phyloP scores from a whole-genome alignment of 2,888 invertebrate genomes.

The Galerucella calmariensis region DNA sequence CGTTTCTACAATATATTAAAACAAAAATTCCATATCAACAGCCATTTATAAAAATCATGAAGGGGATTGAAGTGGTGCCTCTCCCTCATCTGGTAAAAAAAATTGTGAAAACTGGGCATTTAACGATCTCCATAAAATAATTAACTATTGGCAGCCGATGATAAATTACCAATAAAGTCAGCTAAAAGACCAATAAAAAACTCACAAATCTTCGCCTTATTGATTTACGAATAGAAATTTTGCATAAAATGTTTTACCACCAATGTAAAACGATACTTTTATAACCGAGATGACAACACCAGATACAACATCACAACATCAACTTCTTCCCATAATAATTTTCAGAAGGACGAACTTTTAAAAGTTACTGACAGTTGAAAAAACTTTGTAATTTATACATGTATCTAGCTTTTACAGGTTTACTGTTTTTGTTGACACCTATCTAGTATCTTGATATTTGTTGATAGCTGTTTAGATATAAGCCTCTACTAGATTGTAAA shows the following conservation, averaged over 20 bases:
- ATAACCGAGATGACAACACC: conserved; percentile 33
- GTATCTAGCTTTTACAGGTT: conserved; percentile 30
- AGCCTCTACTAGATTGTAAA: neutral
- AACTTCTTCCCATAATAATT: conserved; percentile 35
- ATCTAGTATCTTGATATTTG: conserved; percentile 27
- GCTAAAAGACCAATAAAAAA: neutral
- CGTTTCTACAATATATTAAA: too few relatives aligned
- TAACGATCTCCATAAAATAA: neutral
- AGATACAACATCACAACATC: conserved; percentile 39
- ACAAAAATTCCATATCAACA: too few relatives aligned
- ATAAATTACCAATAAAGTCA: neutral
- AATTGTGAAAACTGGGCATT: neutral
- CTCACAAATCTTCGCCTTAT: conserved; percentile 5
- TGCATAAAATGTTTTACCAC: conserved; percentile 38
- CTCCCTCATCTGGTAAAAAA: neutral
- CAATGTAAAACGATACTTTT: conserved; percentile 43
- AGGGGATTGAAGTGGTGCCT: neutral
- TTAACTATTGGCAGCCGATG: neutral
- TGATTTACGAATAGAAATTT: conserved; percentile 42
- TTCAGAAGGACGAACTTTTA: conserved; percentile 28
- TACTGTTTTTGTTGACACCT: conserved; percentile 25
- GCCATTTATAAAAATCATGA: too few relatives aligned
- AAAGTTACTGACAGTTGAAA: conserved; percentile 26
- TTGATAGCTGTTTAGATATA: conserved; percentile 12
- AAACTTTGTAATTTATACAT: conserved; percentile 29